Percentiles rank a stretch among this genome's conserved stretches.
These are phyloP conservation scores for Nautilus pompilius DNA, from an alignment of 1,140 invertebrate species.

Conservation along the genomic window DNA sequence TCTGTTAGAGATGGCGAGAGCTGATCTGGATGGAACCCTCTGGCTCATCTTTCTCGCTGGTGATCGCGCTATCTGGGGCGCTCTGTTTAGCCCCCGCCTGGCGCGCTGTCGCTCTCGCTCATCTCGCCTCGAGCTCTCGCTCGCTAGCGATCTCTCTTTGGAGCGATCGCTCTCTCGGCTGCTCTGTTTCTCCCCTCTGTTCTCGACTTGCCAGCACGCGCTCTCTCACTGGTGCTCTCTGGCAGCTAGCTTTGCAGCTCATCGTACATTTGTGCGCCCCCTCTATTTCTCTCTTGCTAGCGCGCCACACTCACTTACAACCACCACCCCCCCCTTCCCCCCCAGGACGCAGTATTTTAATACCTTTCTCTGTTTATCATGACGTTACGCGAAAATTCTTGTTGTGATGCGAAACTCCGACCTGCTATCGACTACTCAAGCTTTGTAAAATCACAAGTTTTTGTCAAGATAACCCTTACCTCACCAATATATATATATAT, in stretches of 20 bases:
- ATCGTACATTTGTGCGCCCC: background rate
- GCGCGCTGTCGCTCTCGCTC: slow-evolving; percentile 3
- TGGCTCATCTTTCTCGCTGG: background rate
- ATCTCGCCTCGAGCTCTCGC: slow-evolving; percentile 1
- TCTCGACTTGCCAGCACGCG: background rate
- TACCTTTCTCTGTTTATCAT: background rate
- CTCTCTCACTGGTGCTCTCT: slow-evolving; percentile 1
- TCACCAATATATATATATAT: too few species aligned
- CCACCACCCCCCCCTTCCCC: background rate
- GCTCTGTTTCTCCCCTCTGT: background rate
- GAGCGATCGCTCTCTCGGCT: background rate
- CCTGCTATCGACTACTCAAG: too few species aligned
- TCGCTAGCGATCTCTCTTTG: slow-evolving; percentile 6
- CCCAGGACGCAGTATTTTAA: background rate
- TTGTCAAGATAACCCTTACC: too few species aligned
- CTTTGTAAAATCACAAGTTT: too few species aligned
- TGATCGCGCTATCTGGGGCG: background rate
- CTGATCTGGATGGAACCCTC: too few species aligned
- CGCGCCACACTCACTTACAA: background rate
- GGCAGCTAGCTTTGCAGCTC: background rate
- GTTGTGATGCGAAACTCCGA: background rate
- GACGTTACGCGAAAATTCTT: background rate
- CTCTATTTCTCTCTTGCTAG: background rate
- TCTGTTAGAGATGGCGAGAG: too few species aligned
- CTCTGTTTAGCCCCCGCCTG: background rate